These are phyloP conservation scores for Calonectris borealis DNA, from an alignment of 2,113 vertebrate genomes.

Conservation along the genomic window DNA sequence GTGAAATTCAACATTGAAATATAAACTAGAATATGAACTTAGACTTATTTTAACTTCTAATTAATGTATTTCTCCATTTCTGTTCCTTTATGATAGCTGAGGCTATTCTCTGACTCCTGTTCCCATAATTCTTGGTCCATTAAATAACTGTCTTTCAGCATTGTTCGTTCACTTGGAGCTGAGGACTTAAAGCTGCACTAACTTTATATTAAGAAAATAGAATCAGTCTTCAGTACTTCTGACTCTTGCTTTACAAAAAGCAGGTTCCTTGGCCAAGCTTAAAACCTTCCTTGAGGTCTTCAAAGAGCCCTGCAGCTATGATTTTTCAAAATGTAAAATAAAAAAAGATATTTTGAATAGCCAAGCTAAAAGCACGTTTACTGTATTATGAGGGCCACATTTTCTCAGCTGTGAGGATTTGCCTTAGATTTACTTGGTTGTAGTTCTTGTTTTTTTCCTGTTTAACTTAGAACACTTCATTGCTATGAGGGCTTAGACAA, in stretches of 20 bases:
- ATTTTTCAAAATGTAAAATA: neutral
- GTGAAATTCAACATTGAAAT: slow-evolving; percentile 9
- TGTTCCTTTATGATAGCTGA: neutral
- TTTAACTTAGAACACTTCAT: neutral
- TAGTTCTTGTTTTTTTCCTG: neutral
- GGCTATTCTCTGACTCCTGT: neutral
- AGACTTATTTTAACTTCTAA: neutral
- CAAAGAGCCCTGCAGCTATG: neutral
- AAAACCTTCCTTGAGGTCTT: neutral
- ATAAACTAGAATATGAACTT: neutral
- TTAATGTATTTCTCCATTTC: neutral
- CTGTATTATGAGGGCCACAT: neutral
- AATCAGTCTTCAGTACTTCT: neutral
- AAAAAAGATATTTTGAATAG: neutral
- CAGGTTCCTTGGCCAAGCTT: neutral
- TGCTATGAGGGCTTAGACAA: neutral
- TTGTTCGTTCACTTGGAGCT: neutral
- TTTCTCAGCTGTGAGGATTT: neutral
- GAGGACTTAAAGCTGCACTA: neutral
- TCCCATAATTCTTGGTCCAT: neutral
- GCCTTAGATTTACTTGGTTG: neutral
- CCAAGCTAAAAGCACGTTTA: neutral
- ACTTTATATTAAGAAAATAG: neutral
- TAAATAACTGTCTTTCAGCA: neutral
- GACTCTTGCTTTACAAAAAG: neutral